These are phyloP conservation scores for Crotalus viridis DNA, from an alignment of 2,113 vertebrate species.

Conservation along the genomic window DNA sequence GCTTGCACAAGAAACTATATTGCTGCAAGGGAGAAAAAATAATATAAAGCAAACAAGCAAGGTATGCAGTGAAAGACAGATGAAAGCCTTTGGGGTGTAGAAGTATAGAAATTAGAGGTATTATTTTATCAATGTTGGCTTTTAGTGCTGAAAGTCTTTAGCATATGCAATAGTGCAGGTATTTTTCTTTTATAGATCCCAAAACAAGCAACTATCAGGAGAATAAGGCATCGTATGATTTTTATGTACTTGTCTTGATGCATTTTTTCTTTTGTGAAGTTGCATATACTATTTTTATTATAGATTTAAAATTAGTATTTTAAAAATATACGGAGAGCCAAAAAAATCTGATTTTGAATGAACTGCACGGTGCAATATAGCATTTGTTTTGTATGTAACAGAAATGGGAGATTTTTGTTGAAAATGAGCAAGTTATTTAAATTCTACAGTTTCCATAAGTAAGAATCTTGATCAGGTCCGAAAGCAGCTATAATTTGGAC, in stretches of 20 bases:
- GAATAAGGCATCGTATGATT: neutral
- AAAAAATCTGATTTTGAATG: neutral
- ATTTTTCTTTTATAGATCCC: neutral
- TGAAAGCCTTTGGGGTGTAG: neutral
- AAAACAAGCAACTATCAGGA: neutral
- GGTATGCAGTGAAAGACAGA: rapidly evolving
- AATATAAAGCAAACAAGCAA: neutral
- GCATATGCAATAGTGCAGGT: neutral
- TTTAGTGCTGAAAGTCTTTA: neutral
- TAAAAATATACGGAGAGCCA: neutral
- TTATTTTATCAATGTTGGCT: neutral
- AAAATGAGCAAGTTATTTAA: neutral
- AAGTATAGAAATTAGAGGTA: rapidly evolving
- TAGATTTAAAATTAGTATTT: neutral
- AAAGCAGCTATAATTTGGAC: neutral
- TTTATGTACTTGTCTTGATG: neutral
- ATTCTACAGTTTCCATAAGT: neutral
- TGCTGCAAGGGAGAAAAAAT: neutral
- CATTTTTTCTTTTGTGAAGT: neutral
- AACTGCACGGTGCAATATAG: neutral
- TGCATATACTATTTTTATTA: neutral
- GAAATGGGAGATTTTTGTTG: neutral
- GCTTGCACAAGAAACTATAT: neutral
- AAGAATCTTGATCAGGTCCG: neutral
- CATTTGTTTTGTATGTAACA: neutral